phyloP scores from a whole-genome alignment of 2,797 vertebrate genomes.

The Manis javanica region DNA sequence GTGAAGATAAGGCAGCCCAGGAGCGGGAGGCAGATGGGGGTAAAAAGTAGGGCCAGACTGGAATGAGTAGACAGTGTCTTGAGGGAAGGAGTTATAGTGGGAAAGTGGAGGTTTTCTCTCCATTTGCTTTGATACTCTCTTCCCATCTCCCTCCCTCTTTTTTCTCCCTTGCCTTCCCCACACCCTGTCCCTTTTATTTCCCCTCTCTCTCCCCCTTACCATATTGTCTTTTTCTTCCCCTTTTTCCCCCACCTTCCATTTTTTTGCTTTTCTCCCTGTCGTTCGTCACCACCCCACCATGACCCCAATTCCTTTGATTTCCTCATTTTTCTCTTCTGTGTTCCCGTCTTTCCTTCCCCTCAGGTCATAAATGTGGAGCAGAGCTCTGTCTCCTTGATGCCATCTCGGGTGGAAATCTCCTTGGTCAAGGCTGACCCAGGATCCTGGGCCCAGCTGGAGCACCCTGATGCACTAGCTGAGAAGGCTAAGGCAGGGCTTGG shows the following conservation, averaged over 20 bases:
- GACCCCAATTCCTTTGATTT: slow-evolving; percentile 27
- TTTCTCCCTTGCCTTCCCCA: too few relatives aligned
- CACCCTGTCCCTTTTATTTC: not conserved
- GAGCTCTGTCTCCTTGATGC: slow-evolving; percentile 92
- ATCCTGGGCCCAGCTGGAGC: slow-evolving; percentile 94
- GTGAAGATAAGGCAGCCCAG: slow-evolving; percentile 72
- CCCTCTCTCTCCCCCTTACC: not conserved
- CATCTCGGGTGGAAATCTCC: slow-evolving; percentile 94
- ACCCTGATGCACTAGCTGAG: slow-evolving; percentile 80
- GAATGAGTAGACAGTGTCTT: slow-evolving; percentile 35
- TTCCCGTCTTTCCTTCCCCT: slow-evolving; percentile 53
- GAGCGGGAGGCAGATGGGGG: not conserved
- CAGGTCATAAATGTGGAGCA: slow-evolving; percentile 91
- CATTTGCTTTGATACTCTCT: slow-evolving; percentile 62
- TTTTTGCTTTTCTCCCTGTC: slow-evolving; percentile 18
- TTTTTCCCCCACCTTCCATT: not conserved
- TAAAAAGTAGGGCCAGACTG: not conserved
- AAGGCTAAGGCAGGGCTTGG: slow-evolving; percentile 56
- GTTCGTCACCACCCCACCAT: not conserved
- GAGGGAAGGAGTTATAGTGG: slow-evolving; percentile 41
- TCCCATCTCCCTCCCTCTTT: not conserved
- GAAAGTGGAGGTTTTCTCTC: slow-evolving; percentile 47
- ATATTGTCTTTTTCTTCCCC: not conserved
- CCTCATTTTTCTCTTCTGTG: slow-evolving; percentile 52
- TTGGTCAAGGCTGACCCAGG: slow-evolving; percentile 91